Evolutionary conservation across 2,888 invertebrate genomes (phyloP).

Genomic region (Ennomos erosarius): DNA sequence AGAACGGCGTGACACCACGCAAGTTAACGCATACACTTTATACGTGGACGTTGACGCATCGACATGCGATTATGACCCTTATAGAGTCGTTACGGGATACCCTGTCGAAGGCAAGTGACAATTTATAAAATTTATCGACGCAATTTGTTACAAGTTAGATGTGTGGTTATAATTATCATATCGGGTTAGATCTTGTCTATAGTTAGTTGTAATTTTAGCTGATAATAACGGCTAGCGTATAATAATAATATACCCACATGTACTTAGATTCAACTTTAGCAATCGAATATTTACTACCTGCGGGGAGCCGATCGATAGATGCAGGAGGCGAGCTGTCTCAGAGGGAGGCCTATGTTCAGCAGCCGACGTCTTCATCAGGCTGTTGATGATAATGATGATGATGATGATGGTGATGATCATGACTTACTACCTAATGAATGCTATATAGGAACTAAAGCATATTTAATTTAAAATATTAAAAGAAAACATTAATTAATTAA

Average conservation of each 20-base stretch:
- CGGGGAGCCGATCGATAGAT: too few species aligned
- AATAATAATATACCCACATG: too few species aligned
- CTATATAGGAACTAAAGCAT: too few species aligned
- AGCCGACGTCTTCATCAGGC: too few species aligned
- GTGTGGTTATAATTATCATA: constrained; percentile 36
- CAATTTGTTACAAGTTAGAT: constrained; percentile 53
- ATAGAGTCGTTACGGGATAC: constrained; percentile 55
- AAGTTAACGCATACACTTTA: constrained; percentile 63
- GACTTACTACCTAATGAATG: too few species aligned
- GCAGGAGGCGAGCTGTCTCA: too few species aligned
- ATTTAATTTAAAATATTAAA: too few species aligned
- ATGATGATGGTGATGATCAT: too few species aligned
- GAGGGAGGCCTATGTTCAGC: too few species aligned
- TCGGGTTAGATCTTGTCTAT: constrained; percentile 26
- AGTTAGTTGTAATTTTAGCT: constrained; percentile 13
- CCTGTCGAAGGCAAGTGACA: constrained; percentile 48
- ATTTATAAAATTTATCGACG: constrained; percentile 63
- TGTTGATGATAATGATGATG: too few species aligned
- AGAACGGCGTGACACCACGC: constrained; percentile 62
- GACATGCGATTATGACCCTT: constrained; percentile 71
- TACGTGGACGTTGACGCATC: constrained; percentile 60
- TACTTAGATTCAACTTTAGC: too few species aligned
- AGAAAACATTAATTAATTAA: constrained; percentile 7
- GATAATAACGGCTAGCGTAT: background rate
- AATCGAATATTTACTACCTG: too few species aligned